Evolutionary conservation across 2,797 vertebrate genomes (phyloP), one percentile per base, ranked within the genome.

Genomic region (Rachycentron canadum): DNA sequence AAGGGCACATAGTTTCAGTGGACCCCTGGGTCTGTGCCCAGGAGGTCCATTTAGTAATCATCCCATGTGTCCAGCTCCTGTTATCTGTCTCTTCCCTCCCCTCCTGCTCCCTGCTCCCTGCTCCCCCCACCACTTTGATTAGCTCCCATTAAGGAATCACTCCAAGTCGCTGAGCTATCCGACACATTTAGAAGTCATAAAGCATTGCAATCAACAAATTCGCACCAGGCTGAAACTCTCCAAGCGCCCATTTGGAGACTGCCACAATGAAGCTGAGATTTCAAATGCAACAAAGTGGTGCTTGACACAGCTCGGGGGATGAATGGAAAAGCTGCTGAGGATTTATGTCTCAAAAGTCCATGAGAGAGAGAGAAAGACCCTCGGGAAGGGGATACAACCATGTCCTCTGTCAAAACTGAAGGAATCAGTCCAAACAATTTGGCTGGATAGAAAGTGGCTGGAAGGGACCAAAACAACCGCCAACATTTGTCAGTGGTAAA

Each of bases 151-250:
- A 86, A 78, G 77, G 75, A 85, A 63, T 64, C 77, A 82, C 84
- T 89, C 72, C 77, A 84, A 74, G 76, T 71, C 14, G 47, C 86
- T 75, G 68, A 63, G 63, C 82, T 58, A 26, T 60, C 76, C 67
- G 74, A 82, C 82, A 81, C 72, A 89, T 87, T 85, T 79, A 86
- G 83, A 79, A 90, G 77, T 85, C 87, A 84, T 84, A 89, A 88
- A 88, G 78, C 53, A 21, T 38, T 7, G 81, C 85, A 88, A 89
- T 92, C 86, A 91, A 52, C 85, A 83, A 80, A 68, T 73, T 79
- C 26, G 21, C 79, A 80, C 69, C 74, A 62, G 56, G 66, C 73
- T 34, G 0, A 75, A 71, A 74, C 53, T 81, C 83, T 85, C 83
- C 68, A 69, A 73, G 57, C 12, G 40, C n/a, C 64, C 69, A 62